Evolutionary conservation across 2,113 vertebrate genomes (phyloP).

Genomic region (Microtus ochrogaster): DNA sequence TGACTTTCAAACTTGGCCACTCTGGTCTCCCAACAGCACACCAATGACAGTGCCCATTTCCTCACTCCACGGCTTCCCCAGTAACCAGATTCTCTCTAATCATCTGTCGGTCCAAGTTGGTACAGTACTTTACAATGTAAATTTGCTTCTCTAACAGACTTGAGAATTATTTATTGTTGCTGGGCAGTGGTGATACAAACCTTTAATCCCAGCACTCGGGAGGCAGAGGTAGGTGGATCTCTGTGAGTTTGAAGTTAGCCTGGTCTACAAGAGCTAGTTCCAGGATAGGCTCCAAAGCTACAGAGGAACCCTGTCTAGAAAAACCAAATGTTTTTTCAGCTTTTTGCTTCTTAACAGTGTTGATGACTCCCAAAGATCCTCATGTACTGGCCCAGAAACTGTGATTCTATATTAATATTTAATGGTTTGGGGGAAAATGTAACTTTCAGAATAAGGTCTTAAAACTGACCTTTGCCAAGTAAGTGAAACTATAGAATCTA

Average conservation of each 20-base stretch:
- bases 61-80: neutral
- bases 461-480: slow-evolving; percentile 18
- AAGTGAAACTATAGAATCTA: neutral
- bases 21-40: neutral
- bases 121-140: neutral
- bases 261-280: too few relatives aligned
- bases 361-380: neutral
- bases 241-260: too few relatives aligned
- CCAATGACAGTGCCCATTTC: neutral
- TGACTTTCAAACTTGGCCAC: neutral
- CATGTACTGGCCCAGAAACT: neutral
- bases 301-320: too few relatives aligned
- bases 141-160: neutral
- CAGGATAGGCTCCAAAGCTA: too few relatives aligned
- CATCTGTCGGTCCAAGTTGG: neutral
- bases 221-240: too few relatives aligned
- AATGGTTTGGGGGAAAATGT: neutral
- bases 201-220: too few relatives aligned
- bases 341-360: slow-evolving; percentile 27
- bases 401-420: neutral
- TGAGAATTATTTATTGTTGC: neutral
- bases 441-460: slow-evolving; percentile 6
- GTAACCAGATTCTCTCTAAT: neutral
- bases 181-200: too few relatives aligned
- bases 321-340: neutral